A percentile compares a stretch with the other conserved stretches of the same genome.
Conservation (phyloP, 2,888 invertebrate genomes). For the Rhingia rostrata region DNA sequence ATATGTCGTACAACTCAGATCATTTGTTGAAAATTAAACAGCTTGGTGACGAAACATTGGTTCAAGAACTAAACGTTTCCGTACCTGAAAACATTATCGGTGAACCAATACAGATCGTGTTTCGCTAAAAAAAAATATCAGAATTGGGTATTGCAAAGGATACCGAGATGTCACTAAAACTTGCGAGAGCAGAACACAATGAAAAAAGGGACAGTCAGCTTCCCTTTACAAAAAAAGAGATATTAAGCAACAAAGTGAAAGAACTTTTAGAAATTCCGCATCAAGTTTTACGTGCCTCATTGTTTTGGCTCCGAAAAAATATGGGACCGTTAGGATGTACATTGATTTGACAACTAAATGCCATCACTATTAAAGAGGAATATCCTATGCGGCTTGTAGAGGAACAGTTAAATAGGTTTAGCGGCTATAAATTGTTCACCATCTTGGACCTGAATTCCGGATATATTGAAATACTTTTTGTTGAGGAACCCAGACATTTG, state of each 20-base stretch:
- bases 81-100: neutral
- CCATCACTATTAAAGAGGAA: neutral
- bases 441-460: neutral
- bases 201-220: neutral
- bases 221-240: neutral
- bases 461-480: neutral
- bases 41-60: neutral
- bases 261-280: too few species aligned
- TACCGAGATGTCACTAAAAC: too few species aligned
- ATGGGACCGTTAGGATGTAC: constrained; percentile 2
- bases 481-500: neutral
- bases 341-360: constrained; percentile 1
- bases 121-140: neutral
- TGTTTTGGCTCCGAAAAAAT: neutral
- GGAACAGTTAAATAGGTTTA: neutral
- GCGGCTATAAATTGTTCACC: neutral
- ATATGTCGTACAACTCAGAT: constrained; percentile 10
- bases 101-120: neutral
- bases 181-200: too few species aligned
- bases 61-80: too few species aligned
- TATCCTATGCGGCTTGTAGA: neutral
- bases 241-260: too few species aligned
- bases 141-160: too few species aligned
- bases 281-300: neutral
- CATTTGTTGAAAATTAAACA: constrained; percentile 6